Evolutionary conservation across 2,113 vertebrate species (phyloP).

Genomic region (Rhinoptilus africanus): DNA sequence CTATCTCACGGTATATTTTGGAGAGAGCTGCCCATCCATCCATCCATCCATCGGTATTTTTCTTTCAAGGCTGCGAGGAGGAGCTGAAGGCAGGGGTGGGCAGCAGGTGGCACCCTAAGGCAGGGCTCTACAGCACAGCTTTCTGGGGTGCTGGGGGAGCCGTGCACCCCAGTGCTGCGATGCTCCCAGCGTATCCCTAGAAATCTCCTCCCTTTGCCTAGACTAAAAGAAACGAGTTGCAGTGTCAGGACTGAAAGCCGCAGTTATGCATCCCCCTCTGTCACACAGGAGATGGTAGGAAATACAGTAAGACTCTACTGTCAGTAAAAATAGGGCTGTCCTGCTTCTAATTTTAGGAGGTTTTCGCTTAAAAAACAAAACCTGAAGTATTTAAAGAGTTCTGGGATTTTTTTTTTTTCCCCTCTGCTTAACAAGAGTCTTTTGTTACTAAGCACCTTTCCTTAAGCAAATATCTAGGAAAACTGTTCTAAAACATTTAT

Average conservation of each 20-base stretch:
- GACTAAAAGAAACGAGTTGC: background rate
- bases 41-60: no score
- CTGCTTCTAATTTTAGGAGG: background rate
- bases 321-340: background rate
- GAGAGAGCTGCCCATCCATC: background rate
- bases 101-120: constrained; percentile 43
- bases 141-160: accelerated
- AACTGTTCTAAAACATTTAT: accelerated
- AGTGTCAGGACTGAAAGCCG: background rate
- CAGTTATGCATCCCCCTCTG: background rate
- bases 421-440: background rate
- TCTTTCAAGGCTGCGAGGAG: background rate
- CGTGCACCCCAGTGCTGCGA: background rate
- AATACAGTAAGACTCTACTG: background rate
- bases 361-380: background rate
- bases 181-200: background rate
- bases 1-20: background rate
- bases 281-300: background rate
- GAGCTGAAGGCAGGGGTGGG: background rate
- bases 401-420: no score
- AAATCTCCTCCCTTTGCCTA: no score
- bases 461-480: background rate
- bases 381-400: background rate
- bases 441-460: background rate
- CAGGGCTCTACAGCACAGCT: background rate